Percentiles rank a stretch among this genome's conserved stretches.
Conservation (phyloP, 1,140 invertebrate species). For the Apis cerana region DNA sequence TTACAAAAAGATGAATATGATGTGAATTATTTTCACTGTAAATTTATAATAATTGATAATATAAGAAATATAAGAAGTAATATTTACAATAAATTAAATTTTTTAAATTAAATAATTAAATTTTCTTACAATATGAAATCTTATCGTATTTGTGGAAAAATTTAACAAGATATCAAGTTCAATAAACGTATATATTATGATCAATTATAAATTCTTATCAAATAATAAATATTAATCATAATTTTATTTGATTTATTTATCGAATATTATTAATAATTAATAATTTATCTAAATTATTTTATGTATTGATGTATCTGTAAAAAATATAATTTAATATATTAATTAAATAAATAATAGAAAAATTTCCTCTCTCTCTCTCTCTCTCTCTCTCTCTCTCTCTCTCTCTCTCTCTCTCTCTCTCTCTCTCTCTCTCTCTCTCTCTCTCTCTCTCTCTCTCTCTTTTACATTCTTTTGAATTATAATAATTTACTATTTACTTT, state of each 20-base stretch:
- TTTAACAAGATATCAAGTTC: neutral
- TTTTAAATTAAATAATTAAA: neutral
- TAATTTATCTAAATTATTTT: neutral
- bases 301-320: neutral
- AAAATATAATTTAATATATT: neutral
- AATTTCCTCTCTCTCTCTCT: too few relatives aligned
- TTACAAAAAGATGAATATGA: neutral
- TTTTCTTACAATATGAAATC: neutral
- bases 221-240: neutral
- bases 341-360: neutral
- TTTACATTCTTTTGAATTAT: too few relatives aligned
- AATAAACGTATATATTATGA: neutral
- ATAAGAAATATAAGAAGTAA: too few relatives aligned
- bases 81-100: too few relatives aligned
- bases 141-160: slow-evolving; percentile 23
- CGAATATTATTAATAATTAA: neutral
- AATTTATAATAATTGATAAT: neutral
- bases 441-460: too few relatives aligned
- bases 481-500: neutral
- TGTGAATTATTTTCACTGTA: neutral
- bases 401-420: too few relatives aligned
- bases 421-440: too few relatives aligned
- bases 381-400: too few relatives aligned
- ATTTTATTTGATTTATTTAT: neutral
- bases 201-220: neutral